Evolutionary conservation across 2,797 vertebrate species (phyloP).

Genomic region (Anomalospiza imberbis): DNA sequence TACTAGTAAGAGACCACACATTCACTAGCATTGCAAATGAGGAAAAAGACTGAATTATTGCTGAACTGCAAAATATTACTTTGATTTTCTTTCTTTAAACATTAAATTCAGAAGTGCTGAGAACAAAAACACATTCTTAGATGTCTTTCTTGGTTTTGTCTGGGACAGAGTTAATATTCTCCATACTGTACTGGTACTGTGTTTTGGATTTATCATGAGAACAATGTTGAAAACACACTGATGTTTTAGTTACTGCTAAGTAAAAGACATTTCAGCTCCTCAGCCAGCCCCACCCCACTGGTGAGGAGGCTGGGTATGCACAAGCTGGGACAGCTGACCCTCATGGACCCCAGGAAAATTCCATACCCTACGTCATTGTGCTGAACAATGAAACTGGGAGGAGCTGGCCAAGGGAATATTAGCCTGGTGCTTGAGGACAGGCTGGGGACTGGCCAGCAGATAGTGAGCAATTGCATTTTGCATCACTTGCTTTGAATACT

Average conservation of each 20-base stretch:
- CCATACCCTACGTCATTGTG: background rate
- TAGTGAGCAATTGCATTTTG: background rate
- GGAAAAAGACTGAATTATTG: background rate
- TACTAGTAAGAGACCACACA: background rate
- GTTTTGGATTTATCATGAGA: background rate
- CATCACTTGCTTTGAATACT: background rate
- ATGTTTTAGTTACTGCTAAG: background rate
- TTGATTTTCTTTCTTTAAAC: background rate
- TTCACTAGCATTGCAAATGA: background rate
- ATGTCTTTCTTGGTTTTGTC: background rate
- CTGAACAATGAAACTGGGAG: background rate
- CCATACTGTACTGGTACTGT: background rate
- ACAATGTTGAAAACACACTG: fast-evolving
- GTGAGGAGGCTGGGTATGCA: background rate
- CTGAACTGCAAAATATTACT: background rate
- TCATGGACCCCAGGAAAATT: background rate
- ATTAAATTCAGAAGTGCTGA: background rate
- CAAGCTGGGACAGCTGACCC: background rate
- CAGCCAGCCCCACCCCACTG: background rate
- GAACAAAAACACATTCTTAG: background rate
- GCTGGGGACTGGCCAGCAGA: background rate
- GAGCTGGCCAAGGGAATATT: background rate
- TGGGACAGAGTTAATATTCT: background rate
- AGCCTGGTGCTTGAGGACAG: background rate
- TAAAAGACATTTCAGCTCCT: background rate